Evolutionary conservation across 2,888 invertebrate species (phyloP).

Genomic region (Leptogaster cylindrica): DNA sequence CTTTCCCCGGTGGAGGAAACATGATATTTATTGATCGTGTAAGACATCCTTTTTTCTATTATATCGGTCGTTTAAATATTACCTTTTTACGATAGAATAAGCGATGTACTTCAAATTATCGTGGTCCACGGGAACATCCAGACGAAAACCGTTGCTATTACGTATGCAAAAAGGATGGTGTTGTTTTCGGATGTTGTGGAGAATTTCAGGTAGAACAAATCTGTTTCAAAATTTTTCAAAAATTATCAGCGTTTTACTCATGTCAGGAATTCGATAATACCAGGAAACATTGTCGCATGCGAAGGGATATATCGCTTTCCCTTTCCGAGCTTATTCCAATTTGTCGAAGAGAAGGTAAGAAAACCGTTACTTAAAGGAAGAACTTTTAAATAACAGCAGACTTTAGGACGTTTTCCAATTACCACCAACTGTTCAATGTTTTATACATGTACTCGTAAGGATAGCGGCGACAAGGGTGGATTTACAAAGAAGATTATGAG

Average conservation of each 20-base stretch:
- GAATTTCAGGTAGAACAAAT: slow-evolving; percentile 56
- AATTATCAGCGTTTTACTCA: neutral
- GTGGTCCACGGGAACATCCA: slow-evolving; percentile 59
- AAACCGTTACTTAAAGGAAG: neutral
- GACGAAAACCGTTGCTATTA: slow-evolving; percentile 61
- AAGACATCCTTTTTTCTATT: no score
- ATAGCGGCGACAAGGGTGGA: slow-evolving; percentile 43
- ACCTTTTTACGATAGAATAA: slow-evolving; percentile 52
- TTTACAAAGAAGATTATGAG: slow-evolving; percentile 54
- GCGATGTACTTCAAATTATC: slow-evolving; percentile 57
- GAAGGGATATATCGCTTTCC: neutral
- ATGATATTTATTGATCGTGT: slow-evolving; percentile 58
- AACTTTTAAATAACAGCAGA: neutral
- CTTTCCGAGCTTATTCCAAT: neutral
- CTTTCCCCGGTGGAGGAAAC: slow-evolving; percentile 61
- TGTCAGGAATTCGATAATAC: slow-evolving; percentile 7
- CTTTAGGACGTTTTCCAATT: slow-evolving; percentile 58
- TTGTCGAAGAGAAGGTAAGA: slow-evolving; percentile 21
- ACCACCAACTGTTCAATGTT: slow-evolving; percentile 56
- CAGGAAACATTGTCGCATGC: neutral
- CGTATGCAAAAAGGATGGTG: slow-evolving; percentile 59
- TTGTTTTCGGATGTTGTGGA: slow-evolving; percentile 61
- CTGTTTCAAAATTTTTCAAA: neutral
- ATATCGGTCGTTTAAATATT: no score
- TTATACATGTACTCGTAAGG: slow-evolving; percentile 55